Evolutionary conservation across 1,140 invertebrate genomes (phyloP).

Genomic region (Semibalanus balanoides): DNA sequence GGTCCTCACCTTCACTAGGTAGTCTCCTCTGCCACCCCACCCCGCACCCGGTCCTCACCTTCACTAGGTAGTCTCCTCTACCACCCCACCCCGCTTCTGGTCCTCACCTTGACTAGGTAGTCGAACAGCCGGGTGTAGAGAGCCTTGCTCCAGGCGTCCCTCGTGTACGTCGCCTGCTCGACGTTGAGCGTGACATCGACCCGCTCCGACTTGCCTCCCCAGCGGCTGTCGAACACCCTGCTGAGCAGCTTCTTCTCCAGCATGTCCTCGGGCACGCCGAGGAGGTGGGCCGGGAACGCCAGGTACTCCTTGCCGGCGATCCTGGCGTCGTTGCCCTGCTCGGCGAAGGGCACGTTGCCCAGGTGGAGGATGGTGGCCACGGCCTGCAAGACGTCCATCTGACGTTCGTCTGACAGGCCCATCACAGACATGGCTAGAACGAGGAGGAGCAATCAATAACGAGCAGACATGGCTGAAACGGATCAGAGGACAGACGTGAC

Average conservation of each 20-base stretch:
- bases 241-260: constrained; percentile 48
- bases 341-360: constrained; percentile 48
- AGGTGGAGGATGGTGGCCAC: constrained; percentile 53
- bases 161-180: constrained; percentile 48
- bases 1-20: too few species aligned
- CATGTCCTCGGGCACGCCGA: constrained; percentile 43
- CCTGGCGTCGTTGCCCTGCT: constrained; percentile 47
- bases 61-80: too few species aligned
- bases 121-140: constrained; percentile 55
- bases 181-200: constrained; percentile 51
- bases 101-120: constrained; percentile 47
- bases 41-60: too few species aligned
- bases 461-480: too few species aligned
- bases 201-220: constrained; percentile 51
- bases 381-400: constrained; percentile 43
- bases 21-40: too few species aligned
- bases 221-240: constrained; percentile 55
- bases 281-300: constrained; percentile 46
- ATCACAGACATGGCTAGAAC: constrained; percentile 51
- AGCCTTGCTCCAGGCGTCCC: constrained; percentile 53
- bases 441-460: constrained; percentile 7
- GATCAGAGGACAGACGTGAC: too few species aligned
- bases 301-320: constrained; percentile 42
- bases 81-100: too few species aligned
- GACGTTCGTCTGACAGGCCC: constrained; percentile 41